Conservation (phyloP, 1,140 invertebrate species). For the Ips nitidus region DNA sequence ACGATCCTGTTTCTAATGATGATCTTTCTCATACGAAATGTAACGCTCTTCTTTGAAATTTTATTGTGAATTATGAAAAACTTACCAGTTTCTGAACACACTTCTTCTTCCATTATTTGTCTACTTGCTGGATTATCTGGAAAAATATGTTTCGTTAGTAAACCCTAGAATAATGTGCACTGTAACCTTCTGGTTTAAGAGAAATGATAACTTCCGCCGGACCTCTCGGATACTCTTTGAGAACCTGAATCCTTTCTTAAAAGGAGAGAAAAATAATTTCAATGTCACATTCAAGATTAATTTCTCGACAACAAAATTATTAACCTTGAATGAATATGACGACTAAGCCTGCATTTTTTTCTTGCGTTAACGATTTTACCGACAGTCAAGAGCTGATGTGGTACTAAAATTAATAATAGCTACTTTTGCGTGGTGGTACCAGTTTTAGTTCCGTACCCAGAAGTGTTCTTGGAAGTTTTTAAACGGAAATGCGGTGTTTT, state of each 20-base stretch:
- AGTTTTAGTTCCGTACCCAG: too few relatives aligned
- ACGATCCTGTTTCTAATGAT: slow-evolving; percentile 20
- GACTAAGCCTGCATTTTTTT: slow-evolving; percentile 23
- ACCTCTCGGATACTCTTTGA: slow-evolving; percentile 8
- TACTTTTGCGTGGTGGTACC: too few relatives aligned
- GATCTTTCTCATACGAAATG: slow-evolving; percentile 14
- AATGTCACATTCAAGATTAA: slow-evolving; percentile 34
- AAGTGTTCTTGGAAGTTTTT: too few relatives aligned
- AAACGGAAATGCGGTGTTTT: too few relatives aligned
- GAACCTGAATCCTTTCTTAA: slow-evolving; percentile 22
- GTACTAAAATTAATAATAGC: too few relatives aligned
- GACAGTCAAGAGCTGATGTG: too few relatives aligned
- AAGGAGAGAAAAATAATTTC: slow-evolving; percentile 31
- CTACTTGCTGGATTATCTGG: too few relatives aligned
- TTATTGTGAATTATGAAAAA: neutral
- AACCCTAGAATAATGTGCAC: too few relatives aligned
- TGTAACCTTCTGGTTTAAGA: too few relatives aligned
- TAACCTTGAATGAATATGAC: slow-evolving; percentile 32
- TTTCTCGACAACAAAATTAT: slow-evolving; percentile 32
- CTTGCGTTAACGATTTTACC: neutral
- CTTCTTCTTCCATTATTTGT: too few relatives aligned
- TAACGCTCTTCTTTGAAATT: neutral
- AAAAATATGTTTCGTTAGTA: too few relatives aligned
- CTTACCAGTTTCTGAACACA: neutral
- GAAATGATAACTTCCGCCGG: neutral